Evolutionary conservation across 2,113 vertebrate species (phyloP).

Genomic region (Anseranas semipalmata): DNA sequence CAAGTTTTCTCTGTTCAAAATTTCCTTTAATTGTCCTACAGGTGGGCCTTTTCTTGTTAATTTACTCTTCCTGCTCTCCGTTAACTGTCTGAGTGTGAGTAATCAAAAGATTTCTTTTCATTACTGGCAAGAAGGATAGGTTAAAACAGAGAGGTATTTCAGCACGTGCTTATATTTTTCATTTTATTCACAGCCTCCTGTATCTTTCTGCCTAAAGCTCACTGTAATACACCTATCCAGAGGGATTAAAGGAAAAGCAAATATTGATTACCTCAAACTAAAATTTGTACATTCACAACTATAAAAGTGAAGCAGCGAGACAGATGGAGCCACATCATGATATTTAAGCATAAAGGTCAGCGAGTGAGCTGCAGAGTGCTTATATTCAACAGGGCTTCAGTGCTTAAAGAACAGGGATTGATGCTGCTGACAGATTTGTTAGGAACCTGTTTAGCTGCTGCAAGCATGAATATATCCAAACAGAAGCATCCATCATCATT

Average conservation of each 20-base stretch:
- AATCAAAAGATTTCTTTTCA: background rate
- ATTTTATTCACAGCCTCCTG: background rate
- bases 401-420: slow-evolving; percentile 31
- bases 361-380: slow-evolving; percentile 17
- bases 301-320: slow-evolving; percentile 20
- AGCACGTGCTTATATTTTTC: slow-evolving; percentile 10
- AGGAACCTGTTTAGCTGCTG: slow-evolving; percentile 12
- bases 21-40: background rate
- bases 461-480: background rate
- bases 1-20: background rate
- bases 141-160: background rate
- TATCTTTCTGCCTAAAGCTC: slow-evolving; percentile 6
- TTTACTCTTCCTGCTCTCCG: background rate
- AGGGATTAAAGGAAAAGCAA: slow-evolving; percentile 51
- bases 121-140: background rate
- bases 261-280: slow-evolving; percentile 58
- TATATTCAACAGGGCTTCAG: slow-evolving; percentile 8
- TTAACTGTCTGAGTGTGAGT: background rate
- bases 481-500: slow-evolving; percentile 15
- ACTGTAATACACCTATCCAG: background rate
- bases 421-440: slow-evolving; percentile 9
- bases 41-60: background rate
- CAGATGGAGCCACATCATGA: slow-evolving; percentile 59
- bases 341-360: slow-evolving; percentile 57
- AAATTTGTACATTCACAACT: background rate